Evolutionary conservation across 2,113 vertebrate species (phyloP).

Genomic region (Lampris incognitus): DNA sequence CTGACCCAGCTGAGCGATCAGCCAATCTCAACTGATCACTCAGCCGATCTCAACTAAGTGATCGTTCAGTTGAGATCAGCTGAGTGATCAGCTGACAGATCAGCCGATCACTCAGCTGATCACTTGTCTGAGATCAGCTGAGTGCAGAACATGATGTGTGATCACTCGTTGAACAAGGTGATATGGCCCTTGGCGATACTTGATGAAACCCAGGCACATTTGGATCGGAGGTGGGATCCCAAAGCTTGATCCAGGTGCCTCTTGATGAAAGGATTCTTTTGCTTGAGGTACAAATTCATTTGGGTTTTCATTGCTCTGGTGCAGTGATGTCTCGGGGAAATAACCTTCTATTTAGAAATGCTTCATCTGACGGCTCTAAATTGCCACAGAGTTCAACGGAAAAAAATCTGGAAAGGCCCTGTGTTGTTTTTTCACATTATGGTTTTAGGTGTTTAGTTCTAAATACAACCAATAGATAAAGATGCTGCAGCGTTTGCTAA

Average conservation of each 20-base stretch:
- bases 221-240: neutral
- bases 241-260: neutral
- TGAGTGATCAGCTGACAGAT: too few relatives aligned
- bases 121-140: neutral
- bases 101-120: too few relatives aligned
- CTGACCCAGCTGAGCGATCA: neutral
- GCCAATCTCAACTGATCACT: too few relatives aligned
- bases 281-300: neutral
- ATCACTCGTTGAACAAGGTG: neutral
- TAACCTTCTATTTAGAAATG: neutral
- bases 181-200: neutral
- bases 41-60: too few relatives aligned
- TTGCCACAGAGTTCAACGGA: neutral
- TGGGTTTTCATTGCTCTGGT: neutral
- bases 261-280: neutral
- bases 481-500: too few relatives aligned
- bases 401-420: neutral
- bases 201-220: slow-evolving; percentile 3
- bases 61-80: too few relatives aligned
- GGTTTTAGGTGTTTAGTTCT: slow-evolving; percentile 5
- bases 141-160: neutral
- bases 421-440: neutral
- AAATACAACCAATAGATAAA: neutral
- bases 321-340: neutral
- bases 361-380: neutral